Conservation (phyloP, 1,140 invertebrate genomes). For the Leptinotarsa defecta region DNA sequence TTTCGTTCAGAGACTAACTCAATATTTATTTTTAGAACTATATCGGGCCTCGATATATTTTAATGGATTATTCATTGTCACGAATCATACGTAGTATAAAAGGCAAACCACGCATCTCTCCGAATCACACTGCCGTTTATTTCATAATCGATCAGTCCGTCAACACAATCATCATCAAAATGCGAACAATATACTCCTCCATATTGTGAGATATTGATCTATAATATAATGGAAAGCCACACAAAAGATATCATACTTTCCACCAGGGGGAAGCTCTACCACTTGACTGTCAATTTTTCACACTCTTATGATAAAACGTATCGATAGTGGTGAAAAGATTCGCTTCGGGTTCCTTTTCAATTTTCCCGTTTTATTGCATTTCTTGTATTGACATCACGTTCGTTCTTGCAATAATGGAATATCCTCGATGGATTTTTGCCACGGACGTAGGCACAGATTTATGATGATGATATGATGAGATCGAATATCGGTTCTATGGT, state of each 20-base stretch:
- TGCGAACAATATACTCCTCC: background rate
- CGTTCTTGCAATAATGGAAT: background rate
- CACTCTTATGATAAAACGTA: slow-evolving; percentile 1
- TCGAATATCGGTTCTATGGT: no score
- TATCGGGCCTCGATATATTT: no score
- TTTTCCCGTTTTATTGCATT: slow-evolving; percentile 8
- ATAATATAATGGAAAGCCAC: background rate
- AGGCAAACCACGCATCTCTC: background rate
- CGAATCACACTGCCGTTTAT: background rate
- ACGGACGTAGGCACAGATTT: no score
- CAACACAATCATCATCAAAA: background rate
- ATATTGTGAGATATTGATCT: background rate
- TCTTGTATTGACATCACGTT: slow-evolving; percentile 3
- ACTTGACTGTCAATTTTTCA: slow-evolving; percentile 8
- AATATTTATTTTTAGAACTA: no score
- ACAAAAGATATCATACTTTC: slow-evolving; percentile 1
- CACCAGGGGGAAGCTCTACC: background rate
- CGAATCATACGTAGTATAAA: background rate
- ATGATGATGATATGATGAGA: no score
- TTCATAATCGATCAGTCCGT: background rate
- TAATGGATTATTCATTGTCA: no score
- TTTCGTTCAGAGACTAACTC: no score
- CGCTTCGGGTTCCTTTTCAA: background rate
- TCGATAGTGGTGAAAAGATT: background rate
- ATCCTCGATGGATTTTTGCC: background rate